Conservation (phyloP, 2,888 invertebrate species). For the Nomada goodeniana region DNA sequence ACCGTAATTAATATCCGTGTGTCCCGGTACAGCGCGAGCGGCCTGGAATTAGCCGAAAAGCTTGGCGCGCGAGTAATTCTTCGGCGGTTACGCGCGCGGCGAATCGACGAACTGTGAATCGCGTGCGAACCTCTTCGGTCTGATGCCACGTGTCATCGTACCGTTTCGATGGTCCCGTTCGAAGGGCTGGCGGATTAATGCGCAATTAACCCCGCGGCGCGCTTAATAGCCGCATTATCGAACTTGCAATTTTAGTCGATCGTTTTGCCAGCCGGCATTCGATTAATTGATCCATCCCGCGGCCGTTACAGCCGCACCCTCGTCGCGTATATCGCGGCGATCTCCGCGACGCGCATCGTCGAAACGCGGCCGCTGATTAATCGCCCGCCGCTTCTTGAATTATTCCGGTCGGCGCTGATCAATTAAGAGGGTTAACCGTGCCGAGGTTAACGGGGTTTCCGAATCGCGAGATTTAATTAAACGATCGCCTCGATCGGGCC, state of each 20-base stretch:
- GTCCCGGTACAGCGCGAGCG: not conserved
- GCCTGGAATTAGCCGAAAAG: constrained; percentile 49
- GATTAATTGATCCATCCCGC: constrained; percentile 14
- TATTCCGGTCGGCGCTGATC: not conserved
- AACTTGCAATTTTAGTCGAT: not conserved
- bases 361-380: constrained; percentile 14
- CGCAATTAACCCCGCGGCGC: constrained; percentile 2
- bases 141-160: no score
- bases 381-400: constrained; percentile 2
- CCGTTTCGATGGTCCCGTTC: constrained; percentile 3
- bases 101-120: constrained; percentile 5
- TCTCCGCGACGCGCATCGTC: constrained; percentile 7
- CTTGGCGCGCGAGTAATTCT: not conserved
- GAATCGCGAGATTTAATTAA: constrained; percentile 40
- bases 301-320: not conserved
- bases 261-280: not conserved
- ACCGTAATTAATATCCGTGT: constrained; percentile 41
- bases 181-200: constrained; percentile 6
- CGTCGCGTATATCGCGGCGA: no score
- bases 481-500: constrained; percentile 17
- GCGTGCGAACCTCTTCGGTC: no score
- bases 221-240: constrained; percentile 14
- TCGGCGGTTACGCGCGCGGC: not conserved
- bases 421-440: constrained; percentile 13
- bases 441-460: not conserved